Conservation (phyloP, 2,888 invertebrate genomes). For the Caenorhabditis drosophilae region DNA sequence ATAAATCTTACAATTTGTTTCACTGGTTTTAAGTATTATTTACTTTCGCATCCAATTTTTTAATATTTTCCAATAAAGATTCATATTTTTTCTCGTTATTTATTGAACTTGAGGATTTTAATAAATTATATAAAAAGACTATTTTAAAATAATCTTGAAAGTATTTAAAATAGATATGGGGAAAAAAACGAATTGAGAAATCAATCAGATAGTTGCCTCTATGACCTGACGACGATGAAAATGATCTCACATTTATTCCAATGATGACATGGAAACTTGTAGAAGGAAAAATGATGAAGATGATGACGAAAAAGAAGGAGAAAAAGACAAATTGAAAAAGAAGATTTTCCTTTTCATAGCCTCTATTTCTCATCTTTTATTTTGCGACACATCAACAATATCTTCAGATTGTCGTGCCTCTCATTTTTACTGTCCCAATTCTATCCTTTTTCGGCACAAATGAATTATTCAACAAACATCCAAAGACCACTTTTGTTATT, state of each 20-base stretch:
- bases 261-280: too few relatives aligned
- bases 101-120: too few relatives aligned
- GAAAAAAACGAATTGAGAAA: background rate
- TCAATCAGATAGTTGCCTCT: background rate
- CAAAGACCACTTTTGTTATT: background rate
- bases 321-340: too few relatives aligned
- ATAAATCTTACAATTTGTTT: constrained; percentile 2
- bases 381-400: constrained; percentile 4
- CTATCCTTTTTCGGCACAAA: constrained; percentile 1
- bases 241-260: too few relatives aligned
- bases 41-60: too few relatives aligned
- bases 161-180: too few relatives aligned
- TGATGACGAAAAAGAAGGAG: too few relatives aligned
- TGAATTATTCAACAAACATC: background rate
- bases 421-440: background rate
- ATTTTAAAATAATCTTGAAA: too few relatives aligned
- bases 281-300: too few relatives aligned
- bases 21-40: constrained; percentile 9
- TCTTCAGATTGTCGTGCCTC: constrained; percentile 4
- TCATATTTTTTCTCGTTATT: too few relatives aligned
- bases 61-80: too few relatives aligned
- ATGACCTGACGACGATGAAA: background rate
- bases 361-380: background rate
- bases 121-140: too few relatives aligned
- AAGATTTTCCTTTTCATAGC: background rate